A percentile compares a stretch with the other conserved stretches of the same genome.
These are phyloP conservation scores for Heliocidaris tuberculata DNA, from an alignment of 35 echinoderm and acorn worm species.

Conservation along the genomic window DNA sequence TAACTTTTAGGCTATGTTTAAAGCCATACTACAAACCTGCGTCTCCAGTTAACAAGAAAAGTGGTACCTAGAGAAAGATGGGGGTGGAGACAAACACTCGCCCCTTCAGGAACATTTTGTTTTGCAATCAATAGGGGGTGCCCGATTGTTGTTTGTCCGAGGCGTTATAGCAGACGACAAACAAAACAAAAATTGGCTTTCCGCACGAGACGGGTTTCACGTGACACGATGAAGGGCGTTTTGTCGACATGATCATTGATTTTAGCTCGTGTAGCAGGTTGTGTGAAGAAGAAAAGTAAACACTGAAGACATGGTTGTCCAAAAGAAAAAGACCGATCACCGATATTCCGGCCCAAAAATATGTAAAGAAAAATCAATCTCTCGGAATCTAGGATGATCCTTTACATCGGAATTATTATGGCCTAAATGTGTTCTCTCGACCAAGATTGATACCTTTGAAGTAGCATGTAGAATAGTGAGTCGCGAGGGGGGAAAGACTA, in stretches of 20 bases:
- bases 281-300: conserved; percentile 29
- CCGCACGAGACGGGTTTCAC: conserved; percentile 22
- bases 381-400: background rate
- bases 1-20: no score
- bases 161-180: conserved; percentile 30
- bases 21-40: no score
- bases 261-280: background rate
- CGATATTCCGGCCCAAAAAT: background rate
- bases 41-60: background rate
- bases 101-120: background rate
- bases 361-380: background rate
- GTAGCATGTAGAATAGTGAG: background rate
- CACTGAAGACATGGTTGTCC: background rate
- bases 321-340: background rate
- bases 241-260: conserved; percentile 14
- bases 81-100: background rate
- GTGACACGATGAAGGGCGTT: conserved; percentile 24
- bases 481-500: background rate
- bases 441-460: background rate
- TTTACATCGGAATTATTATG: background rate
- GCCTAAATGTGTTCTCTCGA: background rate
- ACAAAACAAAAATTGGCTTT: background rate
- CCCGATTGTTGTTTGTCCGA: background rate
- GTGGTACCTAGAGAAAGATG: background rate
- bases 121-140: background rate